Evolutionary conservation across 2,888 invertebrate genomes (phyloP), one percentile per base, ranked within the genome.

Genomic region (Pelosia muscerda): DNA sequence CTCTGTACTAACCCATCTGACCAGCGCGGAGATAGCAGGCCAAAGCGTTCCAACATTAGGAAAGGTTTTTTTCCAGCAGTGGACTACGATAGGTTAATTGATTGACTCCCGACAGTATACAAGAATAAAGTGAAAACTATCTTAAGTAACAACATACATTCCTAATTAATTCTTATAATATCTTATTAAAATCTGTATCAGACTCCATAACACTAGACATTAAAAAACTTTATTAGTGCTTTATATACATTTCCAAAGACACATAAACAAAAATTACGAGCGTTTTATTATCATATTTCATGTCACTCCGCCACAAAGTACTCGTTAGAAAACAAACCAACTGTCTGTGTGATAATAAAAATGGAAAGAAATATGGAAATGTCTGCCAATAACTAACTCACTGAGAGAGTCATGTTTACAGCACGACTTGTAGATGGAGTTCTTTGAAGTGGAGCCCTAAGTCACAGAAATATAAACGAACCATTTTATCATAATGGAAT

Each of bases 301-400:
- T 75, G 71, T 65, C 10, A 60, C 26, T 65, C 63, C 53, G 58
- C 15, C 68, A 74, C 72, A 72, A 53, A 53, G 13, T 31, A 26
- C 28, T 62, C 13, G 66, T 78, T 73, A 73, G 62, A 71, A 71
- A 73, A 70, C 65, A 74, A 61, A 77, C 75, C 76, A 75, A 70
- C 74, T 71, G 68, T 75, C 66, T 69, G 66, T 61, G 42, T 65
- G 67, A 73, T 72, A 80, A 69, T 77, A 77, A 78, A 81, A 76
- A 58, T 68, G 61, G 60, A 69, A 76, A 73, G 73, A 77, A 81
- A 78, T 79, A 81, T 75, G 71, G 71, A 77, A 82, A 71, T 75
- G 77, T 76, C 74, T 82, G 76, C 77, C 72, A 75, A 82, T 78
- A 81, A 74, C 67, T 65, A 73, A 71, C 49, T 72, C 71, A 19